These are phyloP conservation scores for Anagrus nilaparvatae DNA, from an alignment of 1,140 invertebrate genomes.

Conservation along the genomic window DNA sequence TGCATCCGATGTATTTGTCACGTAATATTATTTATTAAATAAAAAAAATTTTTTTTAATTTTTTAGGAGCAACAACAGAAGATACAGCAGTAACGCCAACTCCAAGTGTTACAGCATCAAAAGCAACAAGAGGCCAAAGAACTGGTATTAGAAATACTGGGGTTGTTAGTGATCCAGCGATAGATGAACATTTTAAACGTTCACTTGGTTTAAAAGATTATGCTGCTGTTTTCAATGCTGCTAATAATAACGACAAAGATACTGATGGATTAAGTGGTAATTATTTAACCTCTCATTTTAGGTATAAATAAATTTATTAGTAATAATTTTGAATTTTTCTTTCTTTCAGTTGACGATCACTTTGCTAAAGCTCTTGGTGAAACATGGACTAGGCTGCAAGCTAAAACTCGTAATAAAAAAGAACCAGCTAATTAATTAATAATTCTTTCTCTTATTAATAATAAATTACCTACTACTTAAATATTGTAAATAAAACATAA, in stretches of 20 bases:
- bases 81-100: constrained; percentile 36
- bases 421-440: too few relatives aligned
- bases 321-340: not conserved
- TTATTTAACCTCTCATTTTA: constrained; percentile 5
- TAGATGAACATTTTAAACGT: constrained; percentile 91
- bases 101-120: constrained; percentile 31
- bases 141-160: constrained; percentile 32
- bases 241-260: constrained; percentile 30
- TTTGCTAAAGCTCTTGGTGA: constrained; percentile 92
- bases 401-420: constrained; percentile 41
- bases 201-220: constrained; percentile 80
- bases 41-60: constrained; percentile 8
- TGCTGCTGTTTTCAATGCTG: constrained; percentile 63
- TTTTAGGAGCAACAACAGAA: constrained; percentile 34
- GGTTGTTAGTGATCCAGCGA: constrained; percentile 66
- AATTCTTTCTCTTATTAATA: too few relatives aligned
- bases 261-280: constrained; percentile 37
- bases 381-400: constrained; percentile 80
- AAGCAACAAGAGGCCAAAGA: constrained; percentile 29
- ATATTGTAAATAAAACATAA: too few relatives aligned
- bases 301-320: too few relatives aligned
- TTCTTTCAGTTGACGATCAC: constrained; percentile 73
- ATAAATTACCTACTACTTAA: too few relatives aligned
- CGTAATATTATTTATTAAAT: too few relatives aligned
- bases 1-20: too few relatives aligned